Conservation (phyloP, 1,140 invertebrate genomes). For the Hetaerina americana region DNA sequence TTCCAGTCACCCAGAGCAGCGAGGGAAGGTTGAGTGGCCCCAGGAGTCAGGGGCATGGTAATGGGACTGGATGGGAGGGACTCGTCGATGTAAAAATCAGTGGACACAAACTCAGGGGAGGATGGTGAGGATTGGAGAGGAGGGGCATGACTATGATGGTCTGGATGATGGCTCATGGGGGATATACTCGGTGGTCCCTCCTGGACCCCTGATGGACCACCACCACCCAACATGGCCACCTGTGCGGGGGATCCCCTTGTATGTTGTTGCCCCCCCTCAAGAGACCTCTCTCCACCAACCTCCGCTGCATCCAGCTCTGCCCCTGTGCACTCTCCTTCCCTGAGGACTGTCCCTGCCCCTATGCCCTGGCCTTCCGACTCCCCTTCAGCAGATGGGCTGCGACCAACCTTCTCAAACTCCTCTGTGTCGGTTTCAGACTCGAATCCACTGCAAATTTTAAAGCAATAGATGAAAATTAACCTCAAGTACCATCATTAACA, state of each 20-base stretch:
- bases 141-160: conserved; percentile 1
- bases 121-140: conserved; percentile 23
- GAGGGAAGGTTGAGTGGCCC: background rate
- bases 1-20: background rate
- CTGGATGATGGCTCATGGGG: background rate
- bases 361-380: conserved; percentile 10
- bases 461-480: too few relatives aligned
- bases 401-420: conserved; percentile 63
- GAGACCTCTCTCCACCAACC: conserved; percentile 9
- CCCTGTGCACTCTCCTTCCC: conserved; percentile 2
- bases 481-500: too few relatives aligned
- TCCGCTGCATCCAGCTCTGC: conserved; percentile 8
- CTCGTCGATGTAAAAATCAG: conserved; percentile 78
- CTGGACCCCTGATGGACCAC: conserved; percentile 1
- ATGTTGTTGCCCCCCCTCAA: conserved; percentile 3
- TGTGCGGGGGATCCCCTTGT: background rate
- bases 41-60: background rate
- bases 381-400: conserved; percentile 10
- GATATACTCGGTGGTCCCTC: background rate
- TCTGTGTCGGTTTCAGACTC: conserved; percentile 71
- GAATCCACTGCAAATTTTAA: conserved; percentile 45
- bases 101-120: conserved; percentile 51
- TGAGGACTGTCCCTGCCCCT: background rate
- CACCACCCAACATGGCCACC: background rate
- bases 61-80: conserved; percentile 46